These are phyloP conservation scores for Aphelenchoides besseyi DNA, from an alignment of 1,140 invertebrate species.

Conservation along the genomic window DNA sequence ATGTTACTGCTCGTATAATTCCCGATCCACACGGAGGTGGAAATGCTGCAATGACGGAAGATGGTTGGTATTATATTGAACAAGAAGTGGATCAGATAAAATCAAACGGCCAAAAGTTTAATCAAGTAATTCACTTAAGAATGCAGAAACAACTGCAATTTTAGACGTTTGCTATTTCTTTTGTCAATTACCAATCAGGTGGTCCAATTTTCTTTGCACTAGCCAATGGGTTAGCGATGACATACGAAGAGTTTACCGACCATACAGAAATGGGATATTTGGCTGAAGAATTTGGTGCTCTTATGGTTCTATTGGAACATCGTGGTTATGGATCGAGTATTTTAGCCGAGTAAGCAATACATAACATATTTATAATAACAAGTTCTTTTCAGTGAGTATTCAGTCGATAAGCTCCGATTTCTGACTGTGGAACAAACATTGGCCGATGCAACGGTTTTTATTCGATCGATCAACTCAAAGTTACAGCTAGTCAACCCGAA, in stretches of 20 bases:
- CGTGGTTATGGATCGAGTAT: not conserved
- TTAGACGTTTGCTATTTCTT: slow-evolving; percentile 4
- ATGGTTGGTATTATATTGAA: slow-evolving; percentile 13
- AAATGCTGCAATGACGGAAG: not conserved
- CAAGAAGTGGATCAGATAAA: not conserved
- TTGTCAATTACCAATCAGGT: not conserved
- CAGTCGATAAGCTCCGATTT: slow-evolving; percentile 2
- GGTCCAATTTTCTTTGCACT: slow-evolving; percentile 8
- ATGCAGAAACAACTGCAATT: not conserved
- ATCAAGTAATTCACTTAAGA: slow-evolving; percentile 2
- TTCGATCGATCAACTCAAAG: not conserved
- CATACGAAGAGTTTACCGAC: slow-evolving; percentile 4
- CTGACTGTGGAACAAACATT: not conserved
- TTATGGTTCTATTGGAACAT: not conserved
- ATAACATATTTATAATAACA: not conserved
- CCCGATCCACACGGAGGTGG: not conserved
- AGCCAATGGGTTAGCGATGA: not conserved
- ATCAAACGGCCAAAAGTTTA: not conserved
- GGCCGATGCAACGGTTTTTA: slow-evolving; percentile 5
- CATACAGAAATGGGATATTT: not conserved
- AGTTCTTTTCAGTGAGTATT: not conserved
- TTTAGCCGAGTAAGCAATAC: not conserved
- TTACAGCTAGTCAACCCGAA: not conserved
- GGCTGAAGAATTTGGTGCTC: not conserved
- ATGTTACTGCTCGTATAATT: not conserved